Conservation (phyloP, 1,140 invertebrate genomes). For the Heliconius hermathena region DNA sequence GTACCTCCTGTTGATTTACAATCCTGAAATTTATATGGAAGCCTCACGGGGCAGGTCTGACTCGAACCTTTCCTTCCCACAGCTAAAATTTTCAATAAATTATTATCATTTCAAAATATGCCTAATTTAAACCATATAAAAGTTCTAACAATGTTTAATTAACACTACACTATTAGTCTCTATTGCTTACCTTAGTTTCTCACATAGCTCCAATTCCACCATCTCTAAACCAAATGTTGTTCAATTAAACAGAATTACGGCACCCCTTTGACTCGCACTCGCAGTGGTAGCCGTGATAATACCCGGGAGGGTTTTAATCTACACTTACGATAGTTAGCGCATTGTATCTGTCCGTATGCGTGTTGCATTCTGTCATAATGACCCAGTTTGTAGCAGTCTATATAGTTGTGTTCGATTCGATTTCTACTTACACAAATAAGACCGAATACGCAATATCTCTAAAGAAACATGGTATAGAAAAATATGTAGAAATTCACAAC, state of each 20-base stretch:
- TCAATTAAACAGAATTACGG: conserved; percentile 2
- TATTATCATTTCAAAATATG: no score
- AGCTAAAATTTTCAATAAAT: no score
- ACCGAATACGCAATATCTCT: no score
- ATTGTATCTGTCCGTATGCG: neutral
- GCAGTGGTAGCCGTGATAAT: neutral
- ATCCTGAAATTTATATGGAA: no score
- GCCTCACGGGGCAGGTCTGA: no score
- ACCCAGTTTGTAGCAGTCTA: neutral
- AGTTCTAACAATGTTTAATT: neutral
- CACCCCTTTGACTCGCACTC: neutral
- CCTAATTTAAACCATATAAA: neutral
- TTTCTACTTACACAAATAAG: no score
- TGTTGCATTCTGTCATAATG: neutral
- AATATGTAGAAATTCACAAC: no score
- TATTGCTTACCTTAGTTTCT: neutral
- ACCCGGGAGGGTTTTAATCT: neutral
- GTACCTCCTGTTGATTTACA: no score
- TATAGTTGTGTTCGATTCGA: no score
- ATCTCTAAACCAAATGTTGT: conserved; percentile 5
- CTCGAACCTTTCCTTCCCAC: no score
- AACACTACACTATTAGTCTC: neutral
- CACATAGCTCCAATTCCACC: neutral
- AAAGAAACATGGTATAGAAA: no score
- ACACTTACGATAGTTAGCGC: neutral